Base-by-base conservation (phyloP, 2,113 vertebrate genomes). In the Dipodomys merriami region DNA sequence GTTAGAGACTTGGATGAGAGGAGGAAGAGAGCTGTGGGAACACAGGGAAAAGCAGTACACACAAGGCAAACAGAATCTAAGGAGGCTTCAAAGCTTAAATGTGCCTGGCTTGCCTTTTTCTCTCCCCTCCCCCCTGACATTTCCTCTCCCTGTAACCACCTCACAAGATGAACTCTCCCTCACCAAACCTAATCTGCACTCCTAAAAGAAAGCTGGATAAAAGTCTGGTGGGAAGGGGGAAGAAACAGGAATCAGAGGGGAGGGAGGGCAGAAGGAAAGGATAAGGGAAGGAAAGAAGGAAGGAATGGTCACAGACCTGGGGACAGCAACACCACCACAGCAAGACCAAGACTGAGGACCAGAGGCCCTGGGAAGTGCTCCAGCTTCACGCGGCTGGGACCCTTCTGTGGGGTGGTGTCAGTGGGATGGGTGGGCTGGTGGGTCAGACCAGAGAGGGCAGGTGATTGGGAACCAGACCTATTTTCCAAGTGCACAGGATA, bases 371-470 rank as follows among this genome's bases (percentile, higher is more conserved):
- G 78, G 39, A 79, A n/a, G n/a, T 6, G 18, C 13, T 1, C 18
- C 20, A 22, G 39, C 0, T 0, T 25, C 2, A 0, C 2, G 39
- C 29, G 39, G 30, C 46, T 10, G 10, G 1, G 7, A 18, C 30
- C 30, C 39, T 86, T n/a, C 83, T 82, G 39, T 33, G 30, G 23
- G 62, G 16, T 64, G 62, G 19, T 49, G 12, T 49, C 8, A 12
- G 8, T 57, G 53, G 18, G 53, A 57, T 57, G 53, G 53, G 12
- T 57, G 53, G 15, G 15, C 3, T 13, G 15, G 53, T 57, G 53
- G 53, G 15, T 57, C 53, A 57, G 53, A 57, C 53, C 53, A 57
- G 53, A 57, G 15, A 57, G 12, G 53, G 53, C 1, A 13, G 53
- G 53, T 57, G 53, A 57, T 57, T 57, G 19, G 29, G 25, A 30